Conservation (phyloP, 1,140 invertebrate genomes). For the Dolichoris vasculosae region DNA sequence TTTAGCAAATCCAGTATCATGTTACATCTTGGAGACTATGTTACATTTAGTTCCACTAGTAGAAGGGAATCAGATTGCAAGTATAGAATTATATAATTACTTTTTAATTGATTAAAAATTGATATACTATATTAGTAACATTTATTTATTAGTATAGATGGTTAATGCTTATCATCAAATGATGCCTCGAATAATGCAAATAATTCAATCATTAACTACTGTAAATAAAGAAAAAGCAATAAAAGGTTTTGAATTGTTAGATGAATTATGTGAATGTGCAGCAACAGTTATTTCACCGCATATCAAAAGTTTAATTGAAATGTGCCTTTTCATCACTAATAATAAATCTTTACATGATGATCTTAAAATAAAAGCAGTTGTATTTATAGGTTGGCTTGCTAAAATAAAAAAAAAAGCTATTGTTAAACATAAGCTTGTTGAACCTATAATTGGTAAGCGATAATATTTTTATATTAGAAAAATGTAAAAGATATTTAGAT, state of each 20-base stretch:
- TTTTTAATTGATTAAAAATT: conserved; percentile 8
- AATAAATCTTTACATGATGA: conserved; percentile 76
- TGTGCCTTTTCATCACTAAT: conserved; percentile 79
- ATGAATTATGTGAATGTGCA: conserved; percentile 82
- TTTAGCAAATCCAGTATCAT: conserved; percentile 74
- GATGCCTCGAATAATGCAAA: conserved; percentile 78
- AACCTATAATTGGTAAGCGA: conserved; percentile 78
- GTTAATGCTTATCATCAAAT: conserved; percentile 79
- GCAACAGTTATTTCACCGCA: conserved; percentile 79
- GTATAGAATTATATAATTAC: conserved; percentile 48
- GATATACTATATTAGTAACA: conserved; percentile 24
- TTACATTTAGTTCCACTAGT: conserved; percentile 77
- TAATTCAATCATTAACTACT: conserved; percentile 76
- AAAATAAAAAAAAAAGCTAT: conserved; percentile 84
- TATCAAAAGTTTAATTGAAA: conserved; percentile 79
- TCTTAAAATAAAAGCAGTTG: conserved; percentile 81
- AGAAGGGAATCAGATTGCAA: conserved; percentile 77
- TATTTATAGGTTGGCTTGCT: conserved; percentile 79
- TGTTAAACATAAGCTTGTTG: conserved; percentile 83
- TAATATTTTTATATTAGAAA: background rate
- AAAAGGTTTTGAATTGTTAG: conserved; percentile 82
- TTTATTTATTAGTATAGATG: conserved; percentile 66
- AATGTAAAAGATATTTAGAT: no score
- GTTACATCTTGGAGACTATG: conserved; percentile 78
- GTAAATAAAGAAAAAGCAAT: conserved; percentile 78